These are phyloP conservation scores for Nasonia vitripennis DNA, from an alignment of 1,140 invertebrate genomes.

Conservation along the genomic window DNA sequence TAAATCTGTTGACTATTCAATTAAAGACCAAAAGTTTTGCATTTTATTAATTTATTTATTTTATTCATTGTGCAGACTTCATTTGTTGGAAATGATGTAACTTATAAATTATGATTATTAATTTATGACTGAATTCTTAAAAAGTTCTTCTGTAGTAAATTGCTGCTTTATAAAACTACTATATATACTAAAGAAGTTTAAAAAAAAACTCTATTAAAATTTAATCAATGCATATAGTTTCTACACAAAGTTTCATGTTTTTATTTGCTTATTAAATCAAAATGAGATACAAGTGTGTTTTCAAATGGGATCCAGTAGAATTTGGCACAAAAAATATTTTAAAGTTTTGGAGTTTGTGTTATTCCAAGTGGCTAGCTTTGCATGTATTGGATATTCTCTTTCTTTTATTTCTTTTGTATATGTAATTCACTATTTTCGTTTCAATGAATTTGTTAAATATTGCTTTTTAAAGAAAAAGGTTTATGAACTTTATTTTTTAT, in stretches of 20 bases:
- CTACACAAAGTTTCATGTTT: conserved; percentile 20
- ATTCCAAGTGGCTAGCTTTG: conserved; percentile 18
- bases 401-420: conserved; percentile 27
- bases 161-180: background rate
- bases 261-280: conserved; percentile 18
- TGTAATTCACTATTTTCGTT: background rate
- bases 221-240: conserved; percentile 1
- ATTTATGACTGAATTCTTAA: background rate
- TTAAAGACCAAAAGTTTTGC: background rate
- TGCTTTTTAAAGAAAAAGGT: conserved; percentile 13
- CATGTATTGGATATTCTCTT: conserved; percentile 46
- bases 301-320: conserved; percentile 4
- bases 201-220: too few relatives aligned
- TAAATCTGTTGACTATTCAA: background rate
- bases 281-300: conserved; percentile 12
- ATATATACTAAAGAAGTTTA: too few relatives aligned
- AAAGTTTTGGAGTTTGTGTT: conserved; percentile 25
- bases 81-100: conserved; percentile 13
- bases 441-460: background rate
- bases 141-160: background rate
- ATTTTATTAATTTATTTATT: conserved; percentile 19
- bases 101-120: background rate
- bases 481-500: conserved; percentile 9
- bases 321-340: conserved; percentile 35
- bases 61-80: conserved; percentile 14